phyloP scores from a whole-genome alignment of 2,888 invertebrate species.

The Stramonita haemastoma region DNA sequence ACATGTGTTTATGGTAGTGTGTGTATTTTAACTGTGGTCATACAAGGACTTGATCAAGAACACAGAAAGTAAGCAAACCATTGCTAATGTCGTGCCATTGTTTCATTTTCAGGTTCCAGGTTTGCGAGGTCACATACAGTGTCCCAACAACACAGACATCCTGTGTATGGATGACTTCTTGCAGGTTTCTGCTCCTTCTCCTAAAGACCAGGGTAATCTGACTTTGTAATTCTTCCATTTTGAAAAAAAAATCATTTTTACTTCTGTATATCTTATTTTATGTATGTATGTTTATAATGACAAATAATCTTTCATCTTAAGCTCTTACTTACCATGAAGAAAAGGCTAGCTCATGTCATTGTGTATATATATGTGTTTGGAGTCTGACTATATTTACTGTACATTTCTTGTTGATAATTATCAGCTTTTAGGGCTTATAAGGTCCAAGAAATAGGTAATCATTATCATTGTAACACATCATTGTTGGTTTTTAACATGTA shows the following conservation, averaged over 20 bases:
- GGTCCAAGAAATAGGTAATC: too few relatives aligned
- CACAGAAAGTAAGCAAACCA: not conserved
- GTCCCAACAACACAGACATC: conserved; percentile 19
- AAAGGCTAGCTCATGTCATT: too few relatives aligned
- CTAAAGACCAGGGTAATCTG: not conserved
- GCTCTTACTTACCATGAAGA: not conserved
- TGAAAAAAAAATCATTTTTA: too few relatives aligned
- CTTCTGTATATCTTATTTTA: too few relatives aligned
- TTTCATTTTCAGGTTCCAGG: conserved; percentile 25
- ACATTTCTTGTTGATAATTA: too few relatives aligned
- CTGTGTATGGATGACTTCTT: not conserved
- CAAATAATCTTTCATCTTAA: not conserved
- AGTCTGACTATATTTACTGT: too few relatives aligned
- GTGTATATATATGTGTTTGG: too few relatives aligned
- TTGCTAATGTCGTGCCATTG: not conserved
- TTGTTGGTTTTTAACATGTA: too few relatives aligned
- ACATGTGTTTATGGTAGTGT: not conserved
- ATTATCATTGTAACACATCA: too few relatives aligned
- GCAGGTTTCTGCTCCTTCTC: not conserved
- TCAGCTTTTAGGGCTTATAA: too few relatives aligned
- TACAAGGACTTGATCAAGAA: not conserved
- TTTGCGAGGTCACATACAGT: conserved; percentile 18
- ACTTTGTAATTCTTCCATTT: not conserved
- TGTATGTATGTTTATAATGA: too few relatives aligned
- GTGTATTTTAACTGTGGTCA: not conserved